Base-by-base conservation (phyloP, 2,888 invertebrate species). In the Rhagonycha lutea region DNA sequence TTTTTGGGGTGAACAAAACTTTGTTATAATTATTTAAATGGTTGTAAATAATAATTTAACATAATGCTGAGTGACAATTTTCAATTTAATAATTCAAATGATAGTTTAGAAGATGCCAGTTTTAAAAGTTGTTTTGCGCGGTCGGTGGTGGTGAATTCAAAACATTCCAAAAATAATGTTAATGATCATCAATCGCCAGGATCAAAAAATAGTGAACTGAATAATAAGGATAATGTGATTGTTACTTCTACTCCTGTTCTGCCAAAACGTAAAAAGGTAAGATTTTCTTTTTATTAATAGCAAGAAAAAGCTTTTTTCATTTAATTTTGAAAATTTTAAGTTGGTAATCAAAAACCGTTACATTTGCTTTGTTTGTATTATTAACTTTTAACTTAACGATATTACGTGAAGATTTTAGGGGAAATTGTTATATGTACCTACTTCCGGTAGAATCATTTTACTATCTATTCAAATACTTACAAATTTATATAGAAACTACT, bases 91-190 rank as follows among this genome's bases (percentile, higher is more conserved):
- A 85, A 85, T 79, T 79, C 83, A 68, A 80, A 82, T 79, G 81
- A 82, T 72, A 84, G 83, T 81, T 83, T 84, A 68, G 85, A 84
- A 72, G 85, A 84, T 77, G 80, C 81, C 70, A 83, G 82, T 79
- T 87, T 83, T 80, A 87, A 87, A 79, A 87, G 87, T 83, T 86
- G 85, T 83, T 87, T 87, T 75, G 87, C 87, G 60, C 85, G 87
- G 65, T 86, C 87, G 18, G 83, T 87, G 80, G 86, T 84, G 29
- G 86, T 87, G 75, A 86, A 86, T 83, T 86, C 86, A 47, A 85
- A 86, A 78, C 83, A 83, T 79, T 65, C 63, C 12, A 65, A 65
- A 65, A 65, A 26, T 65, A 24, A 24, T 65, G 23, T 26, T 26
- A 65, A 24, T 14, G 63, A 65, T 24, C 63, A 24, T 24, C 63